Evolutionary conservation across 2,888 invertebrate genomes (phyloP).

Genomic region (Bembecia ichneumoniformis): DNA sequence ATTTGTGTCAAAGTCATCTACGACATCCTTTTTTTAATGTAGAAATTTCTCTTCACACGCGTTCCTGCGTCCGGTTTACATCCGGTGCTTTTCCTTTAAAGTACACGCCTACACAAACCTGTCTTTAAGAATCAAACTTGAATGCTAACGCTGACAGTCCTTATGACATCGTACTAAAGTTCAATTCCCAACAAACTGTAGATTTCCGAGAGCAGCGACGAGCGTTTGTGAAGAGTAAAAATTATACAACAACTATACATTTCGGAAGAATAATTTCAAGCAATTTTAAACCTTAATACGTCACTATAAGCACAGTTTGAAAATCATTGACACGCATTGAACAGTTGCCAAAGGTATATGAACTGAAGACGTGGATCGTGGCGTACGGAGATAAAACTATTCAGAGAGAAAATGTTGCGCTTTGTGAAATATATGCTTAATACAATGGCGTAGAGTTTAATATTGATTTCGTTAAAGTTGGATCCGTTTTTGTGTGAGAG

Average conservation of each 20-base stretch:
- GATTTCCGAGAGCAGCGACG: neutral
- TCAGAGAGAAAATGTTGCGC: neutral
- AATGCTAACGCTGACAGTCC: neutral
- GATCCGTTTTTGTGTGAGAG: constrained; percentile 16
- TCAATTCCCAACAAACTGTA: neutral
- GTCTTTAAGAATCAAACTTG: neutral
- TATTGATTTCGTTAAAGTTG: neutral
- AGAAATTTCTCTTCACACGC: constrained; percentile 59
- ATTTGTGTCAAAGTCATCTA: constrained; percentile 48
- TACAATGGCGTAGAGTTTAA: neutral
- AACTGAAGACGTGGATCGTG: constrained; percentile 30
- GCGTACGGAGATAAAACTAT: constrained; percentile 16
- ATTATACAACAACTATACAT: neutral
- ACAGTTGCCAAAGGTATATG: constrained; percentile 20
- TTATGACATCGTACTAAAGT: neutral
- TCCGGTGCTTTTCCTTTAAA: constrained; percentile 59
- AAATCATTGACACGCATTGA: neutral
- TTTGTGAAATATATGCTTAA: neutral
- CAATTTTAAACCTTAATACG: neutral
- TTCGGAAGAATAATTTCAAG: neutral
- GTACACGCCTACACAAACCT: constrained; percentile 10
- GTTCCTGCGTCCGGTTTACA: constrained; percentile 61
- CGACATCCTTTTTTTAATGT: constrained; percentile 54
- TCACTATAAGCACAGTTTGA: neutral
- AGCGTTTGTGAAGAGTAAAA: neutral